A percentile compares a stretch with the other conserved stretches of the same genome.
These are phyloP conservation scores for Euura lappo DNA, from an alignment of 1,140 invertebrate species.

Conservation along the genomic window DNA sequence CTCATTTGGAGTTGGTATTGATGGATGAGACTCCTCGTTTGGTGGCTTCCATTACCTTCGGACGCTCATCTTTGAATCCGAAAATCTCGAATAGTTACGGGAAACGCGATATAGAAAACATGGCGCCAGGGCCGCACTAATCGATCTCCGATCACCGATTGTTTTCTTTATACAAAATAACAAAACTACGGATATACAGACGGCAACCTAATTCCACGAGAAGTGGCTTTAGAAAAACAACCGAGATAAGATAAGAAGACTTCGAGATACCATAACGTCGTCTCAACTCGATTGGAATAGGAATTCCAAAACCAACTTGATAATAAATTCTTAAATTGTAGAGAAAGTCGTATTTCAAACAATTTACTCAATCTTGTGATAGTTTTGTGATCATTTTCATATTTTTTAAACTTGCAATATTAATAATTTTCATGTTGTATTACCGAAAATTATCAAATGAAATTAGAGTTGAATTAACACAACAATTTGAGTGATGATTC, in stretches of 20 bases:
- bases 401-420: too few species aligned
- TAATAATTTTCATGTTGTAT: too few species aligned
- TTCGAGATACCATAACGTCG: not conserved
- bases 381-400: too few species aligned
- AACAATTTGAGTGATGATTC: too few species aligned
- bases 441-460: too few species aligned
- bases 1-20: slow-evolving; percentile 18
- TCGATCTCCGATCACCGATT: not conserved
- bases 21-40: slow-evolving; percentile 8
- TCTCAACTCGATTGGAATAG: too few species aligned
- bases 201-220: not conserved
- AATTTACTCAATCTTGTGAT: too few species aligned
- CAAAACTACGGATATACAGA: too few species aligned
- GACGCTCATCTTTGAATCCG: not conserved
- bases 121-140: not conserved
- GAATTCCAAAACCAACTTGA: too few species aligned
- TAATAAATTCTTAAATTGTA: too few species aligned
- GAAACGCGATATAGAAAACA: not conserved
- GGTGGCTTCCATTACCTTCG: not conserved
- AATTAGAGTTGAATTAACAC: too few species aligned
- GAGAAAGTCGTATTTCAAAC: too few species aligned
- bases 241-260: not conserved
- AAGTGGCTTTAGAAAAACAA: not conserved
- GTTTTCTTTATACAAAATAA: not conserved
- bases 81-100: not conserved